Base-by-base conservation (phyloP, 2,888 invertebrate genomes). In the Drepana falcataria region DNA sequence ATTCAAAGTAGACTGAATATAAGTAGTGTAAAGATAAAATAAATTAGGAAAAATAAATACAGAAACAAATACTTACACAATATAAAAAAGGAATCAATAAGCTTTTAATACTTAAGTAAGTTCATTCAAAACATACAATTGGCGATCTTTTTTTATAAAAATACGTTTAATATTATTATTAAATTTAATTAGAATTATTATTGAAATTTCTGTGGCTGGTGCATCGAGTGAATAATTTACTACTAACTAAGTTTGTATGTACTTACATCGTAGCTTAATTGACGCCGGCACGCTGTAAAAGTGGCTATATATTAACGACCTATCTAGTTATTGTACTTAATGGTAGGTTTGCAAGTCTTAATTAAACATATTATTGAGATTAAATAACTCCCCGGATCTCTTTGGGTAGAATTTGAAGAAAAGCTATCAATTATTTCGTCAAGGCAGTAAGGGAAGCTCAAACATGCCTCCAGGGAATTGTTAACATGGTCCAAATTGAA, bases 291-390 rank as follows among this genome's bases (percentile, higher is more conserved):
- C 78, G 60, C 68, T 73, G 71, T 9, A 21, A 21, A 21, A 21
- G 21, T 21, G 21, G 21, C 21, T 6, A 40, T 76, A 77, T 70
- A 66, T 73, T 82, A 81, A 64, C 71, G 83, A 83, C 66, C 57
- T 21, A 68, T 67, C 81, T 87, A 85, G 65, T 85, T 85, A 87
- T 87, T 88, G 88, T 89, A 87, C 87, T 88, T 83, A 82, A 64
- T 75, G 76, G 78, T 83, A 83, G 75, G 68, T 77, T 79, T 71
- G 73, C 68, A 77, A 76, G 68, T 71, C 69, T 71, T 69, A 71
- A 63, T 58, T 60, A 66, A 58, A 47, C 65, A 47, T 56, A 61
- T 64, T 65, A 61, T 59, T 59, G 61, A 53, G 56, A 59, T 57
- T 54, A 49, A 40, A 64, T 9, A 6, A 44, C 44, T 7, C 3